Evolutionary conservation across 2,113 vertebrate species (phyloP).

Genomic region (Misgurnus anguillicaudatus): DNA sequence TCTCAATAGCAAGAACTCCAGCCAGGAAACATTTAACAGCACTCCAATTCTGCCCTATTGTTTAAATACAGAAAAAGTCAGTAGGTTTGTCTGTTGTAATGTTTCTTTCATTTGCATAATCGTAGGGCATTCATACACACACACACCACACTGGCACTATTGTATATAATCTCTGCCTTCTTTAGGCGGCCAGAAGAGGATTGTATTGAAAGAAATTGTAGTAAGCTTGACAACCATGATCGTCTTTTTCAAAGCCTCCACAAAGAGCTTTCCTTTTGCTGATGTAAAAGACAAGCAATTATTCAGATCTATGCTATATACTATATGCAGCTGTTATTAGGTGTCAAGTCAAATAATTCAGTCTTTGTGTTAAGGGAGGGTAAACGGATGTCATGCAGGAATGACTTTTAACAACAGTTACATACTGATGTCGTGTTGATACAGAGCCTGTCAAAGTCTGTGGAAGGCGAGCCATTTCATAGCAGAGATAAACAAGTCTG

Average conservation of each 20-base stretch:
- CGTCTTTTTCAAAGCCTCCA: not conserved
- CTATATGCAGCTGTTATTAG: not conserved
- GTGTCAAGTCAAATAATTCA: conserved; percentile 6
- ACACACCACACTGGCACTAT: not conserved
- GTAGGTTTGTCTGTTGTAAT: not conserved
- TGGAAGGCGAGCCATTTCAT: too few species aligned
- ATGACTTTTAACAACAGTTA: not conserved
- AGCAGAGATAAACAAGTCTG: not conserved
- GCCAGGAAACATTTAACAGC: not conserved
- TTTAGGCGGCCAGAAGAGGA: not conserved
- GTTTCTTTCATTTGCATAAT: conserved; percentile 7
- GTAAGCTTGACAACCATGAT: not conserved
- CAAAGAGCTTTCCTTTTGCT: conserved; percentile 19
- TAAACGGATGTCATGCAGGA: not conserved
- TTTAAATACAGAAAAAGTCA: not conserved
- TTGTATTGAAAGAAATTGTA: not conserved
- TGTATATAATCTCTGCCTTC: conserved; percentile 25
- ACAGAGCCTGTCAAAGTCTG: too few species aligned
- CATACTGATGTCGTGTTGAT: conserved; percentile 6
- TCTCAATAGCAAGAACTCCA: not conserved
- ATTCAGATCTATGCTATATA: too few species aligned
- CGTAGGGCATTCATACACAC: not conserved
- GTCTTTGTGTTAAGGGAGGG: not conserved
- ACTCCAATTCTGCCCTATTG: not conserved
- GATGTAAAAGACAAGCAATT: not conserved